phyloP scores from a whole-genome alignment of 2,113 vertebrate species.

The Stegostoma tigrinum region DNA sequence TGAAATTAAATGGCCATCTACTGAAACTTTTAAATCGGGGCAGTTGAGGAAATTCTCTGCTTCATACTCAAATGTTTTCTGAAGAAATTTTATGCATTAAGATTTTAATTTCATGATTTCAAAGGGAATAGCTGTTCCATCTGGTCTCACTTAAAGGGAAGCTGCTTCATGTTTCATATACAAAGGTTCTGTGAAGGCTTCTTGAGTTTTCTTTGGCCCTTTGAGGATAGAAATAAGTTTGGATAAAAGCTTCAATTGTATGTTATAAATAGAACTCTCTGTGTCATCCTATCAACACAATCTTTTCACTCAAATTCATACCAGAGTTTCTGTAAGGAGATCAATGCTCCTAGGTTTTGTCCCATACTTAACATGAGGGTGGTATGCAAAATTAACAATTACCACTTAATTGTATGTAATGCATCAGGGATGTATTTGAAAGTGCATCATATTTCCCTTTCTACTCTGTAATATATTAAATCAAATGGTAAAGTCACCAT shows the following conservation, averaged over 20 bases:
- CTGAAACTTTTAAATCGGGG: not conserved
- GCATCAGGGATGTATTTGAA: too few species aligned
- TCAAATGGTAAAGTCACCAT: not conserved
- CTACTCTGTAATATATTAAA: not conserved
- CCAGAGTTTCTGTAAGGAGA: not conserved
- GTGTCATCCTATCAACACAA: not conserved
- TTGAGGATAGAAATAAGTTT: not conserved
- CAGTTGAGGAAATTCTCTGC: not conserved
- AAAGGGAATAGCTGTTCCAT: not conserved
- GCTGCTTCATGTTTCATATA: not conserved
- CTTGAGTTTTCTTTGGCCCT: not conserved
- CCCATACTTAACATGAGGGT: not conserved
- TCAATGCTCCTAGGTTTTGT: not conserved
- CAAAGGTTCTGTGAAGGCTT: not conserved
- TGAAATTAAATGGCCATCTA: not conserved
- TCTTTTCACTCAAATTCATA: not conserved
- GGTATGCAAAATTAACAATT: not conserved
- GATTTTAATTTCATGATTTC: not conserved
- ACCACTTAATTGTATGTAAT: not conserved
- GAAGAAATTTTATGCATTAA: not conserved
- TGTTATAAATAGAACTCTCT: not conserved
- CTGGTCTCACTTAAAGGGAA: slow-evolving; percentile 2
- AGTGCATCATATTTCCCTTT: not conserved
- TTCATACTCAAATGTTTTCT: not conserved
- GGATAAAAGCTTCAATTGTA: not conserved